These are phyloP conservation scores for Corynorhinus townsendii DNA, from an alignment of 2,113 vertebrate species.

Conservation along the genomic window DNA sequence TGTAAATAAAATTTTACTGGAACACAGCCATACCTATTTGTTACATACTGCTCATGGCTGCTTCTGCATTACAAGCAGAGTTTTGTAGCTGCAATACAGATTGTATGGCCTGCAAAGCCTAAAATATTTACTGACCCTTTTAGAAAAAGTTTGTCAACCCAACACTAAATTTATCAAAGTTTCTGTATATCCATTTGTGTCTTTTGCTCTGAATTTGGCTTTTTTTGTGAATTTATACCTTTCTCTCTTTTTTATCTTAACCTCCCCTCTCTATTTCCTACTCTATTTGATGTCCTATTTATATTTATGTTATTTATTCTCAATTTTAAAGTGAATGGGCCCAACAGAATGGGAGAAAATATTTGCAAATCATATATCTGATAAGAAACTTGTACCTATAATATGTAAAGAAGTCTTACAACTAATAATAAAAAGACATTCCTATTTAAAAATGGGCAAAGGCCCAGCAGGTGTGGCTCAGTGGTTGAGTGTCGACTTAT, in stretches of 20 bases:
- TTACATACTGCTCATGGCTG: neutral
- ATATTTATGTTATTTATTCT: neutral
- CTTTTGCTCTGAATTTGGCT: neutral
- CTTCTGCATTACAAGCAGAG: neutral
- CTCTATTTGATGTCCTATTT: neutral
- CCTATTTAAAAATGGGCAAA: neutral
- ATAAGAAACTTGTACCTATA: neutral
- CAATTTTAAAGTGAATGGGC: neutral
- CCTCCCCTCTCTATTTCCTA: neutral
- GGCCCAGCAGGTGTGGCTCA: too few relatives aligned
- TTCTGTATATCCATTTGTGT: neutral
- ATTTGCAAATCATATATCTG: neutral
- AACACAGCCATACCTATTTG: neutral
- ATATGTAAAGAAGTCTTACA: neutral
- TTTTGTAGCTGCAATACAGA: neutral
- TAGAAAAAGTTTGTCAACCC: neutral
- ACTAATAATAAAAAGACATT: neutral
- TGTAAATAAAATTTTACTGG: neutral
- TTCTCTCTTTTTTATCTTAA: neutral
- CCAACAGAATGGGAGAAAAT: neutral
- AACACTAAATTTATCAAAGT: neutral
- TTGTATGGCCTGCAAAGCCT: neutral
- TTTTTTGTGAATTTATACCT: neutral
- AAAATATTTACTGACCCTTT: neutral
- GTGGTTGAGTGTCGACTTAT: too few relatives aligned